Evolutionary conservation across 2,888 invertebrate genomes (phyloP), one percentile per base, ranked within the genome.

Genomic region (Apeira syringaria): DNA sequence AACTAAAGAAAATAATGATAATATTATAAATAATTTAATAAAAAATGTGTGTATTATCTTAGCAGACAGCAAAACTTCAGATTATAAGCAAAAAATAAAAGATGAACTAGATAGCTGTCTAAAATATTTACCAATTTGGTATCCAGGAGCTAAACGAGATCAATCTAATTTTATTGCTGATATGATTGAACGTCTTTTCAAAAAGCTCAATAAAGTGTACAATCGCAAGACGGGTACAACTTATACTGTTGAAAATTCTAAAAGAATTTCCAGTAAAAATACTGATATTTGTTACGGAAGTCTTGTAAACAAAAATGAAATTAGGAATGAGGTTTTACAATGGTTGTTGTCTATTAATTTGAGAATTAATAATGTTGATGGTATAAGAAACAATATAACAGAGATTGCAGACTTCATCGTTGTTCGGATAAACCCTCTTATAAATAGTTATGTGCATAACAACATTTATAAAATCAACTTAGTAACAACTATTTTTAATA

Each of bases 61-160:
- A 7, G 26, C 49, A 2, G 42, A 33, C 13, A 50, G 56, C 15
- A 47, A 49, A 5, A 26, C 42, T 2, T 30, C 50, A 0, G 28
- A 42, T 3, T 72, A 74, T 34, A 59, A 70, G 36, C 24, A 28
- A 1, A 64, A 60, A 28, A 26, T 74, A 0, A 64, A 52, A 37
- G 15, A 29, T 13, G 61, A 64, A 49, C 69, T 79, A 20, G 61
- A 74, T 4, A 34, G 56, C 0, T 72, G 68, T 35, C 29, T 83
- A 7, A 59, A 62, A 12, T 46, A 49, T 4, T 29, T 77, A 6
- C 69, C 72, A 0, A 61, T 68, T 46, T 72, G 68, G 69, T 56
- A 61, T 39, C 66, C 70, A 2, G 63, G 59, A 2, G 34, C 48
- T 1, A 56, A 54, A 17, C 36, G 45, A 12, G 60, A 69, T 10